Evolutionary conservation across 2,888 invertebrate genomes (phyloP), one percentile per base, ranked within the genome.

Genomic region (Globia sparganii): DNA sequence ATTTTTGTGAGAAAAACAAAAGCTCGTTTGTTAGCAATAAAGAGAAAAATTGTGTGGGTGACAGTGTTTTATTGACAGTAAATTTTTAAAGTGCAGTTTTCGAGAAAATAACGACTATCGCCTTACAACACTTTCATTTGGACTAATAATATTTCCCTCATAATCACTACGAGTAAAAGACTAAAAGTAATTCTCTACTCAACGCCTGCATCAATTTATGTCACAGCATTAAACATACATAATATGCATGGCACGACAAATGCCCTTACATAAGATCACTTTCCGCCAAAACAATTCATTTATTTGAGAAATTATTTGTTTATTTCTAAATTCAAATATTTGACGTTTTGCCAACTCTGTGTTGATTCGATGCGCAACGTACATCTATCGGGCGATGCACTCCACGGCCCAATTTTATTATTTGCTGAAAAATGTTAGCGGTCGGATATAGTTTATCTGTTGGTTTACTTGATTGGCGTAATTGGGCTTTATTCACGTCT

Each of bases 351-450:
- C 91, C 91, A 91, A 90, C 76, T 81, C 71, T 58, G 75, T 79
- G 87, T 83, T 85, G 80, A 84, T 86, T 86, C 76, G 79, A 86
- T 87, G 85, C 84, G 72, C 79, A 64, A 69, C 78, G 76, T 84
- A 85, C 84, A 86, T 86, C 86, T 91, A 91, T 93, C 92, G 92
- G 92, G 77, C 93, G 90, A 91, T 91, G 94, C 91, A 91, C 94
- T 87, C 89, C 25, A 28, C 87, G 91, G 80, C 89, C 92, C 86
- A 91, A 92, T 92, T 93, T 82, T 81, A 85, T 87, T 86, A 84
- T 85, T 88, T 87, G 81, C 71, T 81, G 64, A 85, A 85, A 80
- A 80, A 81, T 68, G 25, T 72, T 79, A 72, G 78, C 78, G 68
- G 71, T 78, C 31, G 71, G 77, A 68, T 79, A 56, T 81, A 79